Percentiles rank a stretch among this genome's conserved stretches.
These are phyloP conservation scores for Melopsittacus undulatus DNA, from an alignment of 2,797 vertebrate genomes.

Conservation along the genomic window DNA sequence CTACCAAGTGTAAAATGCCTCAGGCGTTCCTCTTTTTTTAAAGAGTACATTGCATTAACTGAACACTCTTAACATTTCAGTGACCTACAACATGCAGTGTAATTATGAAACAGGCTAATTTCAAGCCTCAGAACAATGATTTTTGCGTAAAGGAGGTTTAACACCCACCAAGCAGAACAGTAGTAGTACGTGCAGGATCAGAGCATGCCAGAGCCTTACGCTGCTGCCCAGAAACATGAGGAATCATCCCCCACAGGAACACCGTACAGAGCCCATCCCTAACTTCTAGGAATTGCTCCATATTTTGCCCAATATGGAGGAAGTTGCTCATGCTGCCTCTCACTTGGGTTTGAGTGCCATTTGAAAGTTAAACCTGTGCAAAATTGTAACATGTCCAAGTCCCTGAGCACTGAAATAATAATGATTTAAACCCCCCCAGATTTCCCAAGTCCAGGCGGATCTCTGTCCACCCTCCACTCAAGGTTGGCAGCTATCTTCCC, in stretches of 20 bases:
- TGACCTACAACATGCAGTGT: neutral
- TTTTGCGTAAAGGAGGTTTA: neutral
- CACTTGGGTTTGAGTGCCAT: neutral
- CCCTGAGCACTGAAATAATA: neutral
- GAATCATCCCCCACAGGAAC: neutral
- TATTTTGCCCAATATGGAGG: neutral
- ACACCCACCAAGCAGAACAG: neutral
- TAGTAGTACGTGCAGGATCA: neutral
- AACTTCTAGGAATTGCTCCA: neutral
- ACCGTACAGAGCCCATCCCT: neutral
- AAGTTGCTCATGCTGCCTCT: neutral
- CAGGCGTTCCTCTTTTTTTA: neutral
- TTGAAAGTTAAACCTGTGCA: neutral
- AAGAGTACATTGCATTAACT: neutral
- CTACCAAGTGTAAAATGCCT: neutral
- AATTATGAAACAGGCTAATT: slow-evolving; percentile 28
- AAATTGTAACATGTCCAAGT: neutral
- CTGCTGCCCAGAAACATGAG: neutral
- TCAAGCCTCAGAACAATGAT: neutral
- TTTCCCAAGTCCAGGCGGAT: neutral
- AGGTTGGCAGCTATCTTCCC: neutral
- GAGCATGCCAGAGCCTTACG: neutral
- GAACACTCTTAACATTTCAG: neutral
- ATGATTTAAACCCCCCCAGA: fast-evolving
- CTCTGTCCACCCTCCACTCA: neutral